A percentile compares a stretch with the other conserved stretches of the same genome.
Conservation (phyloP, 2,888 invertebrate species). For the Kuschelorhynchus macadamiae region DNA sequence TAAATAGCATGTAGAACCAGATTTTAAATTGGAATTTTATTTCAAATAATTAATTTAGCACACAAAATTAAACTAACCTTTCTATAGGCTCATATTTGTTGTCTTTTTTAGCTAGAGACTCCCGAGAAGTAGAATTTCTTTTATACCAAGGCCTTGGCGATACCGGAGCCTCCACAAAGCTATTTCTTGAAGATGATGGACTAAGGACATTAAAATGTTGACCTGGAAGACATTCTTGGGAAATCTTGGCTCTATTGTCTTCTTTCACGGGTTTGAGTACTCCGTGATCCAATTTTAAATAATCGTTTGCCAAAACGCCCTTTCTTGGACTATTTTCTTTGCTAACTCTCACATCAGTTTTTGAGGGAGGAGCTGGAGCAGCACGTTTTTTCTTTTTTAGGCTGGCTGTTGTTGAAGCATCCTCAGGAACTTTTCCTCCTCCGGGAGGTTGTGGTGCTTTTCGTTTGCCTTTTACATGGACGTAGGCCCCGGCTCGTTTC, state of each 20-base stretch:
- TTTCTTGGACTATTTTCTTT: constrained; percentile 49
- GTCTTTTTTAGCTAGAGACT: constrained; percentile 63
- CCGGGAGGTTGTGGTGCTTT: constrained; percentile 80
- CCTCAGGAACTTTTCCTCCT: constrained; percentile 42
- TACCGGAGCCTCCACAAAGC: constrained; percentile 61
- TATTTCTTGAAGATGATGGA: constrained; percentile 58
- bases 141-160: constrained; percentile 80
- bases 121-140: constrained; percentile 67
- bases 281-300: constrained; percentile 70
- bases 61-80: constrained; percentile 37
- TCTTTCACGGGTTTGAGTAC: constrained; percentile 68
- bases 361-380: constrained; percentile 69
- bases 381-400: constrained; percentile 66
- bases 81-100: constrained; percentile 48
- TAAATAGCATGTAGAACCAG: no score
- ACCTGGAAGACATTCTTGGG: constrained; percentile 12
- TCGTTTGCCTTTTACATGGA: constrained; percentile 83
- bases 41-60: no score
- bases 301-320: constrained; percentile 66
- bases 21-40: no score
- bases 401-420: constrained; percentile 60
- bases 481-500: constrained; percentile 72
- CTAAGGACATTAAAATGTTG: constrained; percentile 49
- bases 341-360: constrained; percentile 5
- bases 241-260: constrained; percentile 50